Percentiles rank a stretch among this genome's conserved stretches.
Conservation (phyloP, 2,888 invertebrate species). For the Nephrotoma flavescens region DNA sequence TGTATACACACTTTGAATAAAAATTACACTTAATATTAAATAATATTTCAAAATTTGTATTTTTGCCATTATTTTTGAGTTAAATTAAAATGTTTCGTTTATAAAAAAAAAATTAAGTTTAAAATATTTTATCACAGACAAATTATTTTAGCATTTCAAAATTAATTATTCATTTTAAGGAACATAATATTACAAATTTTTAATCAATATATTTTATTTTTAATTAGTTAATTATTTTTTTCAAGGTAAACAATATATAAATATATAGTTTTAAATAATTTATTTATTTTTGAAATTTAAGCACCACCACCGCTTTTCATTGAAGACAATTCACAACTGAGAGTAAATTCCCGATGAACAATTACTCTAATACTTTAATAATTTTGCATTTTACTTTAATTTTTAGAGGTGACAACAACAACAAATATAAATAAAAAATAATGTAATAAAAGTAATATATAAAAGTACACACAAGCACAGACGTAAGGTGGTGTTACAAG, state of each 20-base stretch:
- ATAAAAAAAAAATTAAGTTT: background rate
- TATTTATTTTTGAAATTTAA: background rate
- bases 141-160: background rate
- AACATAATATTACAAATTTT: background rate
- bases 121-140: background rate
- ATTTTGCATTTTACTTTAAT: background rate
- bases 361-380: background rate
- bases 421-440: background rate
- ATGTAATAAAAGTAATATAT: background rate
- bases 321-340: slow-evolving; percentile 1
- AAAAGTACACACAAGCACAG: no score
- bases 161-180: background rate
- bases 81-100: background rate
- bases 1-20: background rate
- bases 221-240: background rate
- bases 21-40: background rate
- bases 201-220: background rate
- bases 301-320: background rate
- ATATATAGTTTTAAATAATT: background rate
- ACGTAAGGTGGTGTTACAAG: background rate
- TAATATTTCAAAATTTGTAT: background rate
- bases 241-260: background rate
- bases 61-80: background rate
- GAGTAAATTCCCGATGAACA: background rate
- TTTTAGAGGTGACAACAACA: background rate